Conservation (phyloP, 2,113 vertebrate species). For the Prunella fulvescens region DNA sequence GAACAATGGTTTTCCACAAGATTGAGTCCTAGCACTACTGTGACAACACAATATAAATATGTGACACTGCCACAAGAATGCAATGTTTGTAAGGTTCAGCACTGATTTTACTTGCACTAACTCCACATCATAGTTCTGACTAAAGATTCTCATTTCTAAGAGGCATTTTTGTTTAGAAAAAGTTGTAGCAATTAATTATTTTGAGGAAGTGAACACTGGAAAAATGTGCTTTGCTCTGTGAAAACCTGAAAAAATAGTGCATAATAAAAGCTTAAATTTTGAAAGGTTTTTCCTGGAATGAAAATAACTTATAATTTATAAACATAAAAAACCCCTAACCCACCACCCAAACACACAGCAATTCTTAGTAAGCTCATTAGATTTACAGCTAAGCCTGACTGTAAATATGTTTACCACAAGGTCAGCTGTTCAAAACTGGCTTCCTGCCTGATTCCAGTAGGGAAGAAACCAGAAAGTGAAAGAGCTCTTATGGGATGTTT, state of each 20-base stretch:
- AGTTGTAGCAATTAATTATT: background rate
- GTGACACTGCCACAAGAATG: background rate
- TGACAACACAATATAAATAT: background rate
- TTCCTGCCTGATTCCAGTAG: background rate
- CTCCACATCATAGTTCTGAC: background rate
- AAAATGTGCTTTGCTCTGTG: background rate
- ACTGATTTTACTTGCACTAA: background rate
- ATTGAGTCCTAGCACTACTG: background rate
- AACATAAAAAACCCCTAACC: background rate
- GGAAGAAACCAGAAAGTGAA: background rate
- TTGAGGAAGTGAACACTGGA: background rate
- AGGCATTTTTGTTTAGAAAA: background rate
- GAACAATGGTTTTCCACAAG: background rate
- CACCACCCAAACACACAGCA: background rate
- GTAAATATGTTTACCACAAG: background rate
- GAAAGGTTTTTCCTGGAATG: background rate
- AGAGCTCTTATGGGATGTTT: background rate
- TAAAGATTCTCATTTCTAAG: background rate
- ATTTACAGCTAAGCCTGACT: slow-evolving; percentile 5
- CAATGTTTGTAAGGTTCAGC: background rate
- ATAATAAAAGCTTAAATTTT: background rate
- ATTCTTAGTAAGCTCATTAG: slow-evolving; percentile 1
- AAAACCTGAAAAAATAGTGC: background rate
- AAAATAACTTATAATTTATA: background rate
- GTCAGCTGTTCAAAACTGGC: slow-evolving; percentile 29